Conservation (phyloP, 2,113 vertebrate species). For the Miniopterus natalensis region DNA sequence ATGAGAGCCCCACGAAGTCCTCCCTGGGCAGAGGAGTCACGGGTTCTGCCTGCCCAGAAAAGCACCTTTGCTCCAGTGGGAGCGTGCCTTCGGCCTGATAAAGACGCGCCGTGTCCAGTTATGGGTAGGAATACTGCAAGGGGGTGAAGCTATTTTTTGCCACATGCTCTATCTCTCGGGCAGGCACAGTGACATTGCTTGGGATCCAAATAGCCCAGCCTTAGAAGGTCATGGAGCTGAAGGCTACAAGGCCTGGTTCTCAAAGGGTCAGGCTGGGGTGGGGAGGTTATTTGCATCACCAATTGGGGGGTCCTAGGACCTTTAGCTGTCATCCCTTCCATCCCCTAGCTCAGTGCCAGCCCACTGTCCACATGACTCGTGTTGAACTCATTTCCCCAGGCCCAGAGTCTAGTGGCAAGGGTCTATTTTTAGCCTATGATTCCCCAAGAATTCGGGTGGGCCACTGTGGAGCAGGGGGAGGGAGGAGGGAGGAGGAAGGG, state of each 20-base stretch:
- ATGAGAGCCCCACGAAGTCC: neutral
- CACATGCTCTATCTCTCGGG: conserved; percentile 71
- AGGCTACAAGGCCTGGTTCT: conserved; percentile 9
- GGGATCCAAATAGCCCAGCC: conserved; percentile 66
- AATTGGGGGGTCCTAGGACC: neutral
- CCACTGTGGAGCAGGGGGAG: conserved; percentile 53
- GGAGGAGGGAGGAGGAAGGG: conserved; percentile 50
- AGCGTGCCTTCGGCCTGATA: conserved; percentile 79
- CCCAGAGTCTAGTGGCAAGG: conserved; percentile 63
- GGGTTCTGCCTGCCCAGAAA: conserved; percentile 77
- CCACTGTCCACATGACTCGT: neutral
- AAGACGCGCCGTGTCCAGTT: conserved; percentile 76
- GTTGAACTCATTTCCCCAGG: conserved; percentile 43
- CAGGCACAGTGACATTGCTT: neutral
- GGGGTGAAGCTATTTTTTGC: conserved; percentile 81
- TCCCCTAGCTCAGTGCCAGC: neutral
- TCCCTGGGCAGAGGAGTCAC: conserved; percentile 58
- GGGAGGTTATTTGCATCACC: neutral
- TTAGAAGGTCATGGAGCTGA: conserved; percentile 72
- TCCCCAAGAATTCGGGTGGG: conserved; percentile 77
- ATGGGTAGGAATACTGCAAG: conserved; percentile 80
- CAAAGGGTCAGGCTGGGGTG: neutral
- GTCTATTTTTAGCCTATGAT: conserved; percentile 81
- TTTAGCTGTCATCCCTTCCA: neutral
- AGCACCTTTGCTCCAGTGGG: conserved; percentile 73